These are phyloP conservation scores for Prenolepis imparis DNA, from an alignment of 2,888 invertebrate genomes.

Conservation along the genomic window DNA sequence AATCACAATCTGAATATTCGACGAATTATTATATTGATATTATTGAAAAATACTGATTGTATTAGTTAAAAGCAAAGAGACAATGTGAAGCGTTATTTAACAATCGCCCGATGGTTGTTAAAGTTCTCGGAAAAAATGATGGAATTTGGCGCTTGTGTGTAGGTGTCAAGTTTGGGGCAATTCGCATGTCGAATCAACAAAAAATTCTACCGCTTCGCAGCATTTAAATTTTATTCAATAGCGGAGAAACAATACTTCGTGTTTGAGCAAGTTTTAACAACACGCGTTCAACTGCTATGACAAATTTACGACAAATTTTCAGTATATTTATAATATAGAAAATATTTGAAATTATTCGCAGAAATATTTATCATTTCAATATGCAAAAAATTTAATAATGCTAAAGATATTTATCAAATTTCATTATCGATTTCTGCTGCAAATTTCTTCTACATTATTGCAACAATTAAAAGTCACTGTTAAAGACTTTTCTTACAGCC, in stretches of 20 bases:
- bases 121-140: background rate
- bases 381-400: conserved; percentile 7
- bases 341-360: conserved; percentile 34
- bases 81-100: conserved; percentile 22
- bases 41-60: background rate
- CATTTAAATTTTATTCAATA: conserved; percentile 43
- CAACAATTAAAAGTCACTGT: background rate
- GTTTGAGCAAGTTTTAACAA: conserved; percentile 43
- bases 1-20: background rate
- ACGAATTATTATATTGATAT: background rate
- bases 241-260: conserved; percentile 38
- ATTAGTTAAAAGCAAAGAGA: conserved; percentile 19
- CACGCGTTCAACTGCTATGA: conserved; percentile 17
- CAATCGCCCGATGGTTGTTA: background rate
- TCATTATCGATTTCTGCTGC: conserved; percentile 1
- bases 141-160: background rate
- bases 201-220: conserved; percentile 25
- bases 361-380: conserved; percentile 17
- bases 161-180: conserved; percentile 11
- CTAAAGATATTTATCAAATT: conserved; percentile 24
- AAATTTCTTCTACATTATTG: background rate
- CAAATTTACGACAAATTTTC: conserved; percentile 11
- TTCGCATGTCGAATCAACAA: conserved; percentile 35
- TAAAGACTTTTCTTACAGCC: background rate
- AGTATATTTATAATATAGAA: conserved; percentile 31